These are phyloP conservation scores for Acanthurus leucopareius DNA, from an alignment of 2,797 vertebrate species.

Conservation along the genomic window DNA sequence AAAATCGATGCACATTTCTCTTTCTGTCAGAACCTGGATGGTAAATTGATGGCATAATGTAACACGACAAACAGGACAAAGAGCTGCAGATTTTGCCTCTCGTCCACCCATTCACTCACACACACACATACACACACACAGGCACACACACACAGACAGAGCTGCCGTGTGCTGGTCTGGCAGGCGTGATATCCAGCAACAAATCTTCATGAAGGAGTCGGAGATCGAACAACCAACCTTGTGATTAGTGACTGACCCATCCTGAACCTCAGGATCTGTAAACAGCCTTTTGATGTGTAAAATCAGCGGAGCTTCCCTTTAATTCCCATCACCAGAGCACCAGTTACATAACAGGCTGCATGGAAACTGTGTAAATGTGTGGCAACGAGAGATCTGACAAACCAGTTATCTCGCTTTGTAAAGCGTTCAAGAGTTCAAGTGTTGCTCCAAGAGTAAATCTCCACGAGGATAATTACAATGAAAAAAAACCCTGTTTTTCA, in stretches of 20 bases:
- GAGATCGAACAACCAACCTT: not conserved
- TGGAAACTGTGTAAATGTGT: not conserved
- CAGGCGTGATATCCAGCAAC: not conserved
- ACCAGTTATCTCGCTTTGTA: not conserved
- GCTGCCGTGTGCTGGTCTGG: not conserved
- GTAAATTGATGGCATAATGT: not conserved
- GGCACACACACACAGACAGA: not conserved
- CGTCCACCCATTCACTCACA: not conserved
- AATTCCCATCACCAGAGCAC: not conserved
- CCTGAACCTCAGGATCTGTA: not conserved
- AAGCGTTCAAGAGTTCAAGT: not conserved
- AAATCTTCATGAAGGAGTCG: not conserved
- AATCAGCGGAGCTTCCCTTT: not conserved
- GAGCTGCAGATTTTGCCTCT: not conserved
- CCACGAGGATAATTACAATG: slow-evolving; percentile 2
- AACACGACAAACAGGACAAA: not conserved
- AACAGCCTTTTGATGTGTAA: not conserved
- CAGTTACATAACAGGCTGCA: not conserved
- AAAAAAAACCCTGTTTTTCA: not conserved
- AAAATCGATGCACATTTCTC: not conserved
- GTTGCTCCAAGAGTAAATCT: not conserved
- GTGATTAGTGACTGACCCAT: not conserved
- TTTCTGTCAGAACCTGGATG: not conserved
- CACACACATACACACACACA: too few relatives aligned
- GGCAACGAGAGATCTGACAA: not conserved